phyloP scores from a whole-genome alignment of 1,140 invertebrate species.

The Teleopsis dalmanni region DNA sequence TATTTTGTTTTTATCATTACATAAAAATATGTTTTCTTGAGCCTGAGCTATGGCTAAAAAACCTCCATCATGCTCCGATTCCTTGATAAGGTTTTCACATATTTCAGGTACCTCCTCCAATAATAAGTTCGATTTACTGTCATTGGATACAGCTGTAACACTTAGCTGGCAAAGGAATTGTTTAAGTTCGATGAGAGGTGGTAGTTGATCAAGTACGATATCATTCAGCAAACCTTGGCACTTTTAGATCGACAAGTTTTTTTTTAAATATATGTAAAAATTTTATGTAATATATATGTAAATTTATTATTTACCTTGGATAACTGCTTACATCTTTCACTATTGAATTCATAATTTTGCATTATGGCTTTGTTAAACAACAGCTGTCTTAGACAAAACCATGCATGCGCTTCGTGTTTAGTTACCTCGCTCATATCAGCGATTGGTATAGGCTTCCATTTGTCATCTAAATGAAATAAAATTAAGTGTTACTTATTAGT shows the following conservation, averaged over 20 bases:
- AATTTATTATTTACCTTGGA: slow-evolving; percentile 7
- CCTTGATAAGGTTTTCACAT: slow-evolving; percentile 37
- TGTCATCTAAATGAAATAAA: slow-evolving; percentile 45
- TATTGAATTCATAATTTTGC: slow-evolving; percentile 62
- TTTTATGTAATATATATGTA: too few relatives aligned
- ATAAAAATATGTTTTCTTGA: slow-evolving; percentile 50
- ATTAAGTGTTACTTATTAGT: slow-evolving; percentile 1
- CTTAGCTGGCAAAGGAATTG: slow-evolving; percentile 53
- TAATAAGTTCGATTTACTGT: slow-evolving; percentile 39
- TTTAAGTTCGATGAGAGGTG: slow-evolving; percentile 64
- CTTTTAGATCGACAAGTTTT: slow-evolving; percentile 9
- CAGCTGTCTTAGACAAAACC: slow-evolving; percentile 62
- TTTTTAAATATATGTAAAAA: not conserved
- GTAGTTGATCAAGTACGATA: slow-evolving; percentile 62
- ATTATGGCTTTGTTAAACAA: slow-evolving; percentile 55
- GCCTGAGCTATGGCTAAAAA: slow-evolving; percentile 48
- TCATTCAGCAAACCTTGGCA: slow-evolving; percentile 58
- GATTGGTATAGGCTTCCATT: slow-evolving; percentile 52
- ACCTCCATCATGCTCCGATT: slow-evolving; percentile 49
- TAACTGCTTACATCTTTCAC: slow-evolving; percentile 48
- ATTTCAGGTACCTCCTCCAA: slow-evolving; percentile 54
- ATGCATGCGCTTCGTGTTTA: slow-evolving; percentile 62
- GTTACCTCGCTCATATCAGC: slow-evolving; percentile 51
- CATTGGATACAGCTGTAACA: slow-evolving; percentile 22
- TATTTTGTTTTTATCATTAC: slow-evolving; percentile 47